Conservation (phyloP, 2,888 invertebrate species). For the Sisyra nigra region DNA sequence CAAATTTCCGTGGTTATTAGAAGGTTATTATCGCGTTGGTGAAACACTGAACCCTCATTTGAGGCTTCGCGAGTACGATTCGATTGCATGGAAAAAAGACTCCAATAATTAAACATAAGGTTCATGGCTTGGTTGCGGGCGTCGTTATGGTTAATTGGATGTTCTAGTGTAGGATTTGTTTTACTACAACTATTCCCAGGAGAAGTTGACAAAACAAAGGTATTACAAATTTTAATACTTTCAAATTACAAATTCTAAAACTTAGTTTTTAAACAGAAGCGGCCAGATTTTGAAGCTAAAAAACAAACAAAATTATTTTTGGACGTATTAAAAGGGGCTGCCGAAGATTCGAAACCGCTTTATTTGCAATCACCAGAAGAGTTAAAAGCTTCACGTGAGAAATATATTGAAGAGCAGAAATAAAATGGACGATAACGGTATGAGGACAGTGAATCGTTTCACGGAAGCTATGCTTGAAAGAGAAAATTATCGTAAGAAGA, state of each 20-base stretch:
- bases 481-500: slow-evolving; percentile 46
- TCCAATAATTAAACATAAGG: slow-evolving; percentile 29
- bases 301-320: slow-evolving; percentile 23
- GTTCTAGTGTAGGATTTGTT: slow-evolving; percentile 41
- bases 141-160: slow-evolving; percentile 39
- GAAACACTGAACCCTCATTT: slow-evolving; percentile 38
- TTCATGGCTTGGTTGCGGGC: slow-evolving; percentile 32
- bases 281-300: slow-evolving; percentile 16
- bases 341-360: slow-evolving; percentile 27
- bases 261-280: slow-evolving; percentile 26
- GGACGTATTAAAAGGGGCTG: slow-evolving; percentile 31
- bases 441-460: slow-evolving; percentile 30
- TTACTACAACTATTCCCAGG: slow-evolving; percentile 29
- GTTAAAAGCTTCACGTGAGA: slow-evolving; percentile 21
- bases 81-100: slow-evolving; percentile 37
- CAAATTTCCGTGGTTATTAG: slow-evolving; percentile 45
- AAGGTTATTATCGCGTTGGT: slow-evolving; percentile 52
- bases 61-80: slow-evolving; percentile 34
- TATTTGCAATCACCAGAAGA: slow-evolving; percentile 32
- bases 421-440: slow-evolving; percentile 29
- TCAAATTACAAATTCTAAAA: slow-evolving; percentile 17
- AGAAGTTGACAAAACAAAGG: neutral
- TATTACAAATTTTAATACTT: neutral
- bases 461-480: slow-evolving; percentile 31
- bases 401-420: slow-evolving; percentile 21